Percentiles rank a stretch among this genome's conserved stretches.
Conservation (phyloP, 2,113 vertebrate genomes). For the Motacilla tschutschensis region DNA sequence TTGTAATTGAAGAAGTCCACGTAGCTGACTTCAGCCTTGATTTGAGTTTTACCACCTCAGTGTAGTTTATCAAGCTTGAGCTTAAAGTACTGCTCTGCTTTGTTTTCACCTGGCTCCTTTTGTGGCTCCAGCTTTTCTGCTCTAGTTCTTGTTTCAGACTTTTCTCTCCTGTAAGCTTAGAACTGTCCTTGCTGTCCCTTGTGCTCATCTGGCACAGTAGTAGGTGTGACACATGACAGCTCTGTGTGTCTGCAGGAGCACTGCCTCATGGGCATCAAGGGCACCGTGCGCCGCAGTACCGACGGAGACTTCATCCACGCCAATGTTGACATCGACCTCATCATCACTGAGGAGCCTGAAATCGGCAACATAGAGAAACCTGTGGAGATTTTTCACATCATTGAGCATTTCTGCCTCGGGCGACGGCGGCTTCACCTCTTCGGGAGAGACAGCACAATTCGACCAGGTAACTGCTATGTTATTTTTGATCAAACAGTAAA, state of each 20-base stretch:
- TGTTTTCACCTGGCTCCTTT: background rate
- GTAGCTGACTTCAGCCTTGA: background rate
- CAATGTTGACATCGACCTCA: conserved; percentile 96
- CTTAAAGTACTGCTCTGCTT: background rate
- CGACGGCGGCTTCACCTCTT: conserved; percentile 92
- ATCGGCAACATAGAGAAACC: conserved; percentile 98
- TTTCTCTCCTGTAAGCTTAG: background rate
- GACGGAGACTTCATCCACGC: conserved; percentile 98
- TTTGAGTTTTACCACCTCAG: background rate
- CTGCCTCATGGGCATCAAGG: conserved; percentile 98
- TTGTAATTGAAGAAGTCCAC: background rate
- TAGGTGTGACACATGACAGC: background rate
- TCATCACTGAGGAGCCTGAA: conserved; percentile 96
- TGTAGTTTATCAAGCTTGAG: background rate
- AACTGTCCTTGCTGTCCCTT: background rate
- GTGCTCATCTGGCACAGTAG: background rate
- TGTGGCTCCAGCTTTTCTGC: background rate
- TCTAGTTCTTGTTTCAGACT: background rate
- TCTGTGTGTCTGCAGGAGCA: conserved; percentile 80
- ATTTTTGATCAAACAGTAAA: background rate
- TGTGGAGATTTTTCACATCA: conserved; percentile 97
- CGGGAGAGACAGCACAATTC: conserved; percentile 93
- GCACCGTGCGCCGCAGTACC: conserved; percentile 90
- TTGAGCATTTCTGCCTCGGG: conserved; percentile 96
- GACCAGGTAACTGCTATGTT: conserved; percentile 77